These are phyloP conservation scores for Sparidentex hasta DNA, from an alignment of 2,797 vertebrate genomes.

Conservation along the genomic window DNA sequence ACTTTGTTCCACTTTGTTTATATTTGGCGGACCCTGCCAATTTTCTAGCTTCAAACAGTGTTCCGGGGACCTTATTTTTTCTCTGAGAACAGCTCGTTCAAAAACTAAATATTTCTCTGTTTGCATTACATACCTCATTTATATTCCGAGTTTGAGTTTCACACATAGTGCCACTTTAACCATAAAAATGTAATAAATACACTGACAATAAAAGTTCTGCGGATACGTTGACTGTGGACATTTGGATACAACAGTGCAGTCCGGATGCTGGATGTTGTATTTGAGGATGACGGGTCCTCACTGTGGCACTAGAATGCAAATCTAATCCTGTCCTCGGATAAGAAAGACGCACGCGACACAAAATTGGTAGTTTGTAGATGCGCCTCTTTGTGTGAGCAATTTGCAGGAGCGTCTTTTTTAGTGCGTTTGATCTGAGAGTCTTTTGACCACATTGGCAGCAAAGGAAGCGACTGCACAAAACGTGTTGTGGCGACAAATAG, in stretches of 20 bases:
- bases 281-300: neutral
- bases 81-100: too few species aligned
- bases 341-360: neutral
- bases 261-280: neutral
- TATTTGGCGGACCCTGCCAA: too few species aligned
- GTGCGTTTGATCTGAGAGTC: neutral
- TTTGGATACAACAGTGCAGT: neutral
- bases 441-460: neutral
- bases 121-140: too few species aligned
- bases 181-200: too few species aligned
- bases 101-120: too few species aligned
- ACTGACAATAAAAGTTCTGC: too few species aligned
- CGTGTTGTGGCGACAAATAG: slow-evolving; percentile 17
- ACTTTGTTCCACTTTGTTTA: too few species aligned
- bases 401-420: neutral
- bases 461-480: neutral
- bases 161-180: too few species aligned
- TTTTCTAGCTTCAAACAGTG: too few species aligned
- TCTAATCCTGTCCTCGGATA: neutral
- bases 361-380: slow-evolving; percentile 2
- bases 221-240: neutral
- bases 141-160: too few species aligned
- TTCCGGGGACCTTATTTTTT: too few species aligned
- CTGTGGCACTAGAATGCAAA: neutral
- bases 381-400: neutral